A percentile compares a stretch with the other conserved stretches of the same genome.
Conservation (phyloP, 1,140 invertebrate genomes). For the Parapsyche elsis region DNA sequence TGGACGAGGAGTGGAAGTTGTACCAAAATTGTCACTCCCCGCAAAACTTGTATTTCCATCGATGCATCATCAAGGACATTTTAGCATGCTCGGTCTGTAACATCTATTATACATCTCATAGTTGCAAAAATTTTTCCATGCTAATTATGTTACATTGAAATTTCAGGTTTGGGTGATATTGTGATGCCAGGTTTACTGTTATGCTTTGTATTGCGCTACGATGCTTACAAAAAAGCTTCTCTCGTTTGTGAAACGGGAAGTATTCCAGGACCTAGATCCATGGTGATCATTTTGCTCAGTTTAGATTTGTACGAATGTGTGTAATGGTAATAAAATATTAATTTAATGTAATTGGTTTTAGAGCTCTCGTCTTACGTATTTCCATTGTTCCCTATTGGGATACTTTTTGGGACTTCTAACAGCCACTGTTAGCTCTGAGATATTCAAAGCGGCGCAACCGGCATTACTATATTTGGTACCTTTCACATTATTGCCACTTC, state of each 20-base stretch:
- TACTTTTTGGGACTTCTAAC: slow-evolving; percentile 97
- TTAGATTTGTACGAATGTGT: slow-evolving; percentile 6
- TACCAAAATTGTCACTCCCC: slow-evolving; percentile 94
- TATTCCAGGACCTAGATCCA: slow-evolving; percentile 78
- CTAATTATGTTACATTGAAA: not conserved
- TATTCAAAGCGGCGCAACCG: slow-evolving; percentile 97
- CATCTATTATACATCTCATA: not conserved
- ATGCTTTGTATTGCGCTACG: slow-evolving; percentile 95
- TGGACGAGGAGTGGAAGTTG: slow-evolving; percentile 73
- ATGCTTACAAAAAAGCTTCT: slow-evolving; percentile 95
- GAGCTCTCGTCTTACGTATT: slow-evolving; percentile 80
- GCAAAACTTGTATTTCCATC: slow-evolving; percentile 98
- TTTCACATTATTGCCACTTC: slow-evolving; percentile 93
- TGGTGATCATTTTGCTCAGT: slow-evolving; percentile 58
- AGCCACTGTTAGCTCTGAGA: slow-evolving; percentile 95
- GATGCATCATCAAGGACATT: slow-evolving; percentile 94
- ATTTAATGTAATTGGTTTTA: slow-evolving; percentile 49
- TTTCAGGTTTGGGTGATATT: slow-evolving; percentile 88
- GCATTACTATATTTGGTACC: slow-evolving; percentile 96
- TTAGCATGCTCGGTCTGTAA: slow-evolving; percentile 89
- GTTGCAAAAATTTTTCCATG: not conserved
- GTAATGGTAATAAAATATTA: slow-evolving; percentile 5
- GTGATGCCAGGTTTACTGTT: slow-evolving; percentile 97
- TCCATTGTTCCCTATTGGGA: slow-evolving; percentile 97
- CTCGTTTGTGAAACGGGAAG: slow-evolving; percentile 78